Base-by-base conservation (phyloP, 2,797 vertebrate genomes). In the Rhynchonycteris naso region DNA sequence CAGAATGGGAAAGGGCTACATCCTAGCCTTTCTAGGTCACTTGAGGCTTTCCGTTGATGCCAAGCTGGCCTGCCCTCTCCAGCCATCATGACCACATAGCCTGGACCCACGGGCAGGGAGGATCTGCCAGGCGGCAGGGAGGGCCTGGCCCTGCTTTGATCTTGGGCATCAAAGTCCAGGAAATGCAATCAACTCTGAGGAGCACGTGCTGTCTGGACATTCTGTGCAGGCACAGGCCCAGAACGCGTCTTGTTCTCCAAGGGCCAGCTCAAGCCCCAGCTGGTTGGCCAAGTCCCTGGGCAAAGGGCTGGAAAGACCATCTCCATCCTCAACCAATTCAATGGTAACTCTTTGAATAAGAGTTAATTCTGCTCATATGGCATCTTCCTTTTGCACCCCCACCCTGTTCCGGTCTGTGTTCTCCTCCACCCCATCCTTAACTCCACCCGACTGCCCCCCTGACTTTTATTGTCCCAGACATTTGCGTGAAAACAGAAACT, bases 401-500 rank as follows among this genome's bases (percentile, higher is more conserved):
- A 61, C 68, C 54, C 56, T 19, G 26, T 87, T 79, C 83, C 93
- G 90, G 69, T 65, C 92, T 69, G 7, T 59, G 68, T 21, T 96
- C 88, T 83, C 93, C 88, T 95, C 93, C 88, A 19, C 80, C 75
- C 85, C 95, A 83, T 82, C 94, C 75, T 43, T 21, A 14, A 12
- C n/a, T n/a, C 16, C 38, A 52, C 15, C 84, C 24, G 1, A 63
- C 82, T 80, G 89, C 93, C 90, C 95, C 84, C 66, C 65, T 93
- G 93, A 96, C 93, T 97, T 97, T 96, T 94, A 97, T 97, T 97
- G 95, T 97, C 96, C 90, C 94, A 95, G 97, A 97, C 96, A 88
- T 91, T 97, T 97, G 95, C 94, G 58, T 97, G 97, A 97, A 97
- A 97, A 97, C 94, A 96, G 95, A 81, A 97, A 96, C 96, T 96